A percentile compares a stretch with the other conserved stretches of the same genome.
Conservation (phyloP, 2,113 vertebrate genomes). For the Antidorcas marsupialis region DNA sequence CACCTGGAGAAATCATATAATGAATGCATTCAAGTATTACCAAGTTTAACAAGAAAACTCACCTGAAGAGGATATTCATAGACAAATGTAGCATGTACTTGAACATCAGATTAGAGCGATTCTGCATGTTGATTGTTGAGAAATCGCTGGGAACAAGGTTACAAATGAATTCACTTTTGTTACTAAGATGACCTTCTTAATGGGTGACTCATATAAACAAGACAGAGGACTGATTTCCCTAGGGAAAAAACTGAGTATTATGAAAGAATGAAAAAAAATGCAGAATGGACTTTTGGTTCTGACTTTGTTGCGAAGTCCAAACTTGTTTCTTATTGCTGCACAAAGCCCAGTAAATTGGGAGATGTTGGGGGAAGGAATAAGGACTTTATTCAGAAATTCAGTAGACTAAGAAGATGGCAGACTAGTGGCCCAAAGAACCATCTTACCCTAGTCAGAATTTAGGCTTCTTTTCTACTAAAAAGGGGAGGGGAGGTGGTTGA, state of each 20-base stretch:
- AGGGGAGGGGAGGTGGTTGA: not conserved
- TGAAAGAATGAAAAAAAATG: not conserved
- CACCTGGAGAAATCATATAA: not conserved
- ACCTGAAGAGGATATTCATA: not conserved
- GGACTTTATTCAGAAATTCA: not conserved
- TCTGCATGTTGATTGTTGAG: not conserved
- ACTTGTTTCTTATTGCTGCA: fast-evolving
- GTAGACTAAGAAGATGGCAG: not conserved
- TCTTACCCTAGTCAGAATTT: not conserved
- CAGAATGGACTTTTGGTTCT: not conserved
- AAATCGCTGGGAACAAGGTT: not conserved
- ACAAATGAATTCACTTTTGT: not conserved
- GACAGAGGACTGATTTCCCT: not conserved
- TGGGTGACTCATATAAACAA: not conserved
- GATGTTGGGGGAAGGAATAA: not conserved
- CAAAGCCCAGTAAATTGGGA: not conserved
- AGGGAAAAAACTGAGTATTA: not conserved
- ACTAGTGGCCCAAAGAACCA: not conserved
- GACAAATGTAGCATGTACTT: not conserved
- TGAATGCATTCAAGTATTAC: not conserved
- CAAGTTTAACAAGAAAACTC: not conserved
- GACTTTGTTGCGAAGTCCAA: not conserved
- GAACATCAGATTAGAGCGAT: not conserved
- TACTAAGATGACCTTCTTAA: not conserved
- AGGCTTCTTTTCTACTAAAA: not conserved